A percentile compares a stretch with the other conserved stretches of the same genome.
Conservation (phyloP, 2,113 vertebrate species). For the Nycticorax nycticorax region DNA sequence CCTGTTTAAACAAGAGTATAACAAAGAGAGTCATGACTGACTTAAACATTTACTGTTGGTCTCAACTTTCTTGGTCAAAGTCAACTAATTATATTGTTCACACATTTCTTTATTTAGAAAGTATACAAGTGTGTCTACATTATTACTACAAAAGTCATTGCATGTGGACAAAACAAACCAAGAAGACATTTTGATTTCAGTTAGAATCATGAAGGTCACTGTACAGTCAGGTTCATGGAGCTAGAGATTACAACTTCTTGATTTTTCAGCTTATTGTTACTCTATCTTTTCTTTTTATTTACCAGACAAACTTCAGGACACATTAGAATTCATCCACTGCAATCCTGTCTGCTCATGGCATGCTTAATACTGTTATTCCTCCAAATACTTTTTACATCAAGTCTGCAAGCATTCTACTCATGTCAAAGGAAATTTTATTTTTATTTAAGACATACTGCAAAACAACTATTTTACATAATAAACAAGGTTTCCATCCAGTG, state of each 20-base stretch:
- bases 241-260: neutral
- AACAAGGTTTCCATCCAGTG: constrained; percentile 62
- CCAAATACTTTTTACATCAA: neutral
- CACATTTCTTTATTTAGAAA: neutral
- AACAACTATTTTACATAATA: neutral
- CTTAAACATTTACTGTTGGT: neutral
- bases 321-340: neutral
- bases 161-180: neutral
- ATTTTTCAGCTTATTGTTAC: neutral
- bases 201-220: neutral
- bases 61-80: neutral
- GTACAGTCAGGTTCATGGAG: neutral
- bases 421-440: neutral
- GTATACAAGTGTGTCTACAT: neutral
- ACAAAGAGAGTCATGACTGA: neutral
- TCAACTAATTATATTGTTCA: neutral
- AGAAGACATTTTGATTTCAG: neutral
- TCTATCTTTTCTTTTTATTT: neutral
- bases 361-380: neutral
- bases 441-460: neutral
- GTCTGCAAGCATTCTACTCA: neutral
- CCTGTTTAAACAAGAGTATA: neutral
- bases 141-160: neutral
- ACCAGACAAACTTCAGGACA: neutral
- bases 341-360: neutral